phyloP scores from a whole-genome alignment of 2,113 vertebrate genomes.

The Austrofundulus limnaeus region DNA sequence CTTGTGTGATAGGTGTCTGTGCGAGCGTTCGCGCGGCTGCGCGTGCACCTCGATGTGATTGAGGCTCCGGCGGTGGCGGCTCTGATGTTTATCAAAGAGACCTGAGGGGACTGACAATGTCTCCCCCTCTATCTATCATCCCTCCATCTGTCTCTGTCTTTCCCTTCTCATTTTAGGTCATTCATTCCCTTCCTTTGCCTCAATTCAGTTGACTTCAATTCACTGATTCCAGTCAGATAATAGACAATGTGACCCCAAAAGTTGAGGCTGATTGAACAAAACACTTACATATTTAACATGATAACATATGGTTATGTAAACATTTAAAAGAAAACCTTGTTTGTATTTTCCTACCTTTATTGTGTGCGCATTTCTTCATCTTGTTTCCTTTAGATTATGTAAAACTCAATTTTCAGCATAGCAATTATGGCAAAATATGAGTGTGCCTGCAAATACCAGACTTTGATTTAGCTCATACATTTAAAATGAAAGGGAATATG shows the following conservation, averaged over 20 bases:
- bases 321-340: background rate
- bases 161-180: slow-evolving; percentile 16
- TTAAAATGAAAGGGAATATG: slow-evolving; percentile 50
- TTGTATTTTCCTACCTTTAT: background rate
- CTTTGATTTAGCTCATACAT: slow-evolving; percentile 51
- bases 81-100: slow-evolving; percentile 67
- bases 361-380: too few species aligned
- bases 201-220: slow-evolving; percentile 19
- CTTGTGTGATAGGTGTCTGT: slow-evolving; percentile 12
- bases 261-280: slow-evolving; percentile 3
- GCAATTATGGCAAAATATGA: background rate
- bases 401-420: slow-evolving; percentile 4
- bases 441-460: slow-evolving; percentile 2
- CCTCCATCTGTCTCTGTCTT: slow-evolving; percentile 29
- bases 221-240: slow-evolving; percentile 23
- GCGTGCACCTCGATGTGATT: slow-evolving; percentile 22
- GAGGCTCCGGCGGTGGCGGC: slow-evolving; percentile 36
- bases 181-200: slow-evolving; percentile 17
- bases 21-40: background rate
- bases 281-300: background rate
- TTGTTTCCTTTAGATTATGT: background rate
- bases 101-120: slow-evolving; percentile 64
- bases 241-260: slow-evolving; percentile 29
- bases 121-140: slow-evolving; percentile 47
- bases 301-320: background rate